Conservation (phyloP, 2,888 invertebrate species). For the Thera britannica region DNA sequence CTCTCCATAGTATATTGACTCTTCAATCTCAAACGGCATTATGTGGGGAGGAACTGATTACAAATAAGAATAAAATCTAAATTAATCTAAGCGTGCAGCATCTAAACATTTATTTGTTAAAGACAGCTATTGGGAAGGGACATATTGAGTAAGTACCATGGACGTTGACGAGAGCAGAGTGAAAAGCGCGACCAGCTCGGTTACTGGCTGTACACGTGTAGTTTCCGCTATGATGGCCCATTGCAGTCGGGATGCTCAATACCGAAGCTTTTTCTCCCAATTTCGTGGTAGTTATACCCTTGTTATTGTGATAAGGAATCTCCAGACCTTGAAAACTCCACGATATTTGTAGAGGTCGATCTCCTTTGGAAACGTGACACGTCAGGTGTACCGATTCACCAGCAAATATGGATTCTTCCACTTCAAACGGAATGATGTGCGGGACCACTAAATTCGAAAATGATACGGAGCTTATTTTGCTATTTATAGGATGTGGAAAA, state of each 20-base stretch:
- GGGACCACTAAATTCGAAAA: constrained; percentile 76
- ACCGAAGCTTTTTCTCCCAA: constrained; percentile 84
- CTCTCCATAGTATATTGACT: constrained; percentile 88
- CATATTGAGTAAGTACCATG: constrained; percentile 79
- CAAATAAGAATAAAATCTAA: constrained; percentile 68
- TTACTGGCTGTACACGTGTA: constrained; percentile 87
- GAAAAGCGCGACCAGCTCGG: constrained; percentile 82
- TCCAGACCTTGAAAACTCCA: constrained; percentile 88
- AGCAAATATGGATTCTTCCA: constrained; percentile 87
- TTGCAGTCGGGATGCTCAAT: constrained; percentile 84
- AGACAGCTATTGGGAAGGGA: constrained; percentile 49
- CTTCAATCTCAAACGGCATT: constrained; percentile 87
- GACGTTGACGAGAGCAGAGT: constrained; percentile 84
- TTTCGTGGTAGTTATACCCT: constrained; percentile 82
- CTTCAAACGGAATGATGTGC: constrained; percentile 88
- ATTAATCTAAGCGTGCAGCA: constrained; percentile 76
- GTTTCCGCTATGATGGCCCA: constrained; percentile 86
- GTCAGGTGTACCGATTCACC: constrained; percentile 88
- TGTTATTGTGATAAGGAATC: constrained; percentile 82
- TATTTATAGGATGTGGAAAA: constrained; percentile 33
- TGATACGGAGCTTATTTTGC: constrained; percentile 26
- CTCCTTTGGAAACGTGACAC: constrained; percentile 89
- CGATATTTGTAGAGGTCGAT: constrained; percentile 88
- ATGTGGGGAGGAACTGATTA: constrained; percentile 87
- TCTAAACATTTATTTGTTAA: constrained; percentile 61